These are phyloP conservation scores for Malurus leucopterus DNA, from an alignment of 2,797 vertebrate genomes.

Conservation along the genomic window DNA sequence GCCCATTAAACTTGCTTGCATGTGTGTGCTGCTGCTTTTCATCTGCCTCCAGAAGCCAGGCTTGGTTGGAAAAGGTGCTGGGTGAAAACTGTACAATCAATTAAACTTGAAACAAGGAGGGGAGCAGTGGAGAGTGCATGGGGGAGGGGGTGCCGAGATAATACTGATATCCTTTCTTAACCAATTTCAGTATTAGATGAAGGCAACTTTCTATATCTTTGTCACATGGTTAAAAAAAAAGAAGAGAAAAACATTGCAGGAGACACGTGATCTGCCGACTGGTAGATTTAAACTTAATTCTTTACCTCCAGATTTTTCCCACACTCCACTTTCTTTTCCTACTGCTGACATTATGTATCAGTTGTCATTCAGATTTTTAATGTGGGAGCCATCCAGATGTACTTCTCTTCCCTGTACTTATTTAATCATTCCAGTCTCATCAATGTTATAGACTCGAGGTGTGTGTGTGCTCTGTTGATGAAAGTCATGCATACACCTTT, in stretches of 20 bases:
- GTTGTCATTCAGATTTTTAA: not conserved
- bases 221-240: not conserved
- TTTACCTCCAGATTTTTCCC: not conserved
- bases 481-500: not conserved
- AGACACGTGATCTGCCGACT: not conserved
- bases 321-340: not conserved
- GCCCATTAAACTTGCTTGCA: not conserved
- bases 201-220: not conserved
- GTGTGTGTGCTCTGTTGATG: not conserved
- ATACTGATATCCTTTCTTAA: not conserved
- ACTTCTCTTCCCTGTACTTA: not conserved
- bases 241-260: not conserved
- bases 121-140: rapidly evolving
- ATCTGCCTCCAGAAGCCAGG: not conserved
- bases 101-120: not conserved
- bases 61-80: not conserved
- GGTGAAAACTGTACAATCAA: not conserved
- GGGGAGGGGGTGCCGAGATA: not conserved
- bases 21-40: not conserved
- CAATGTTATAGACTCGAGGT: not conserved
- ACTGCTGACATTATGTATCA: not conserved
- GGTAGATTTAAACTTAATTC: not conserved
- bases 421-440: not conserved
- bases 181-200: not conserved
- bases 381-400: not conserved